These are phyloP conservation scores for Chaunax sp. DNA, from an alignment of 2,797 vertebrate genomes.

Conservation along the genomic window DNA sequence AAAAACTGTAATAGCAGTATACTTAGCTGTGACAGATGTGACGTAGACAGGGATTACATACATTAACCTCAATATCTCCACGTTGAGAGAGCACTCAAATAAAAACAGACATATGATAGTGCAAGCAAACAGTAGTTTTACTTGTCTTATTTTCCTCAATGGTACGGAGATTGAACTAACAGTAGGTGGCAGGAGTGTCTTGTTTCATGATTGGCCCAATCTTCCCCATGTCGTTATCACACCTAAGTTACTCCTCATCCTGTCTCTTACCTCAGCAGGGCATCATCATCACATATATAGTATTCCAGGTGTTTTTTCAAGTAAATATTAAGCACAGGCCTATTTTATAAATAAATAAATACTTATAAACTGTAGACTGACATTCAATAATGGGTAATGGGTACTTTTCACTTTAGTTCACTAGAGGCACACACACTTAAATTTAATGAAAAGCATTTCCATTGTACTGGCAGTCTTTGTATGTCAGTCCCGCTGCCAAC, in stretches of 20 bases:
- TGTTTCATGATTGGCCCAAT: conserved; percentile 13
- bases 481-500: too few species aligned
- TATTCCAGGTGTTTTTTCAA: too few species aligned
- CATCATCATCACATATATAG: neutral
- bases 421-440: neutral
- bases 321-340: too few species aligned
- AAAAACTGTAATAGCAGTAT: neutral
- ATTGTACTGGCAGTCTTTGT: neutral
- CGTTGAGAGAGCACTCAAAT: neutral
- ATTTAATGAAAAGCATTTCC: neutral
- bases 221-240: conserved; percentile 31
- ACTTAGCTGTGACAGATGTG: neutral
- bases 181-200: conserved; percentile 75
- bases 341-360: neutral
- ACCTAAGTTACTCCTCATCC: conserved; percentile 8
- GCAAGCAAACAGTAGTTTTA: neutral
- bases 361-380: neutral
- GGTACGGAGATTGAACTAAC: conserved; percentile 47
- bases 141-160: conserved; percentile 16
- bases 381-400: neutral
- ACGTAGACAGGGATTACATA: neutral
- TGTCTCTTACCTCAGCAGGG: neutral
- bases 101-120: neutral
- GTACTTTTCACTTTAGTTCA: neutral
- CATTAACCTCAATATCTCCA: neutral